Base-by-base conservation (phyloP, 2,888 invertebrate species). In the Eristalis pertinax region DNA sequence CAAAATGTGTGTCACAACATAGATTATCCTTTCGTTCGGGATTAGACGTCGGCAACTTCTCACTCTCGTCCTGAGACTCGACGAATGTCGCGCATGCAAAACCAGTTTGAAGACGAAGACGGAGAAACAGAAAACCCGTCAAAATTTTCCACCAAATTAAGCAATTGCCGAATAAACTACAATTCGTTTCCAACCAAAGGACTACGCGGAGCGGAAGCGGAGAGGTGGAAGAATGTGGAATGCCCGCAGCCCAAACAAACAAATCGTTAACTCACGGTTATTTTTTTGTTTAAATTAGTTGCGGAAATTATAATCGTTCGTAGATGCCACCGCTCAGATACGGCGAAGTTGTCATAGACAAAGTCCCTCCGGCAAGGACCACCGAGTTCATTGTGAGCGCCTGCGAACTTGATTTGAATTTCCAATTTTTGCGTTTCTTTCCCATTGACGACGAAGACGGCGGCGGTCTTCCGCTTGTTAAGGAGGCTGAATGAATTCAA, bases 141-240 rank as follows among this genome's bases (percentile, higher is more conserved):
- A 26, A 75, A 75, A 86, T 79, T 78, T 85, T 77, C 69, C 63
- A 68, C 78, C 86, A 81, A 82, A 86, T 83, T 86, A 81, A 81
- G 68, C 81, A 81, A 75, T 81, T 69, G 56, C n/a, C 63, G 19
- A 64, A 69, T 58, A 41, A 64, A 68, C 35, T 76, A 35, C 50
- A 77, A 77, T 77, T 77, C 26, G 26, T 60, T 73, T 62, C 60
- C 24, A 76, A 60, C 67, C 67, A 77, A 74, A 26, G 50, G 41
- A 67, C n/a, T 50, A 32, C 0, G 38, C 26, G 41, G 62, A 19
- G 19, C 7, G 22, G 4, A 56, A 60, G 69, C 35, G 50, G 24
- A 4, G 58, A 70, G 2, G 38, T 32, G 10, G 62, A 62, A 43
- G 50, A 8, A n/a, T 60, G 60, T 11, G 58, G 75, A 70, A 67